Evolutionary conservation across 2,113 vertebrate species (phyloP), one percentile per base, ranked within the genome.

Genomic region (Aptenodytes patagonicus): DNA sequence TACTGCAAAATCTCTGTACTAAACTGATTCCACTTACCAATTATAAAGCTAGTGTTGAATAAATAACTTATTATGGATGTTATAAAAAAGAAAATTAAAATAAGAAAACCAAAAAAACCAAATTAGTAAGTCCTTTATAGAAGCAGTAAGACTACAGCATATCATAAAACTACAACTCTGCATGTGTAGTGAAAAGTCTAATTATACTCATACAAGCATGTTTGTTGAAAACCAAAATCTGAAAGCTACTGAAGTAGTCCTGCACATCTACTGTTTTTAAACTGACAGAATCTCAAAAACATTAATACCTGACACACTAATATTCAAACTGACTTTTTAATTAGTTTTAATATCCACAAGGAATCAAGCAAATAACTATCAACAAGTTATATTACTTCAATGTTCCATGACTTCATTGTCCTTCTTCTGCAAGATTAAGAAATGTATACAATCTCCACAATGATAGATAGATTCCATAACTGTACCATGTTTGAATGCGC

Each of bases 401-500:
- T 28, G 25, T 19, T 85, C 24, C 17, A 54, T 0, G 0, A 80
- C 12, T 11, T 75, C 36, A 22, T 4, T 1, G 13, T 46, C 38
- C 22, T 77, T 21, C 44, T 85, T 72, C 32, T 75, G 26, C 44
- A 93, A 83, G 34, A 31, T 13, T n/a, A 78, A 46, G 24, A 83
- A 55, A 42, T 6, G 2, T 2, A 70, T 29, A 24, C 5, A 24
- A 58, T 17, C 36, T 34, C 25, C 58, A 78, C 6, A 65, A 31
- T 22, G 22, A 77, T 0, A 93, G 57, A 87, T 4, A 31, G 16
- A 65, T 75, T 51, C 52, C 40, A 18, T 29, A 75, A 55, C 11
- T 89, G 95, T 95, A 99, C 99, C 99, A 99, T 99, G 96, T 99
- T 99, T 70, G 99, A 99, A 95, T 99, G 99, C 1, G 99, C 99